These are phyloP conservation scores for Athene noctua DNA, from an alignment of 2,113 vertebrate species.

Conservation along the genomic window DNA sequence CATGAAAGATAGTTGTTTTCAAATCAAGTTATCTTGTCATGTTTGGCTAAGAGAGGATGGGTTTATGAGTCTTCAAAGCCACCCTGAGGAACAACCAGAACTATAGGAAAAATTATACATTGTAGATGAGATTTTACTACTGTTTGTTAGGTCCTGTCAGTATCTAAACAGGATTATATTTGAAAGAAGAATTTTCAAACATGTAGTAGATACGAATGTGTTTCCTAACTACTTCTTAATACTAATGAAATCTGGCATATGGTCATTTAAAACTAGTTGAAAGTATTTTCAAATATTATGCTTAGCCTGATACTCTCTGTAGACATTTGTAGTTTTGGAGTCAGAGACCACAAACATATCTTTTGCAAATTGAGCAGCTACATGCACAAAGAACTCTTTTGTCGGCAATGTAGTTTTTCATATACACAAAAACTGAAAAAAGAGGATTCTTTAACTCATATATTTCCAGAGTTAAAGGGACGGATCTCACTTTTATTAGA, in stretches of 20 bases:
- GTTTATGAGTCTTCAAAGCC: slow-evolving; percentile 1
- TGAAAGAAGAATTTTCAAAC: background rate
- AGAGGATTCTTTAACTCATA: background rate
- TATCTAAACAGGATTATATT: background rate
- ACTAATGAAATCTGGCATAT: background rate
- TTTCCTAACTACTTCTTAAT: background rate
- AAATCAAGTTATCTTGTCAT: slow-evolving; percentile 6
- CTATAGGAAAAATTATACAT: background rate
- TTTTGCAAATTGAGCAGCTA: background rate
- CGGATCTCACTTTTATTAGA: background rate
- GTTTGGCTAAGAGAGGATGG: background rate
- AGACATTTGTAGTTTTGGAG: background rate
- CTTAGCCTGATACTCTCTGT: background rate
- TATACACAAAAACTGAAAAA: background rate
- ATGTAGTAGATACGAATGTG: background rate
- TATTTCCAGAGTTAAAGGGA: background rate
- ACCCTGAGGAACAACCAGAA: background rate
- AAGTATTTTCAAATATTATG: background rate
- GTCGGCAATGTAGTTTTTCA: background rate
- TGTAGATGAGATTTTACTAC: background rate
- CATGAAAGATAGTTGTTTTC: slow-evolving; percentile 3
- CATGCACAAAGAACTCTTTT: background rate
- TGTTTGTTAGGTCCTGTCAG: background rate
- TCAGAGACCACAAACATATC: background rate
- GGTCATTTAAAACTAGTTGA: background rate